Percentiles rank a stretch among this genome's conserved stretches.
These are phyloP conservation scores for Ptychochromis oligacanthus DNA, from an alignment of 2,113 vertebrate genomes.

Conservation along the genomic window DNA sequence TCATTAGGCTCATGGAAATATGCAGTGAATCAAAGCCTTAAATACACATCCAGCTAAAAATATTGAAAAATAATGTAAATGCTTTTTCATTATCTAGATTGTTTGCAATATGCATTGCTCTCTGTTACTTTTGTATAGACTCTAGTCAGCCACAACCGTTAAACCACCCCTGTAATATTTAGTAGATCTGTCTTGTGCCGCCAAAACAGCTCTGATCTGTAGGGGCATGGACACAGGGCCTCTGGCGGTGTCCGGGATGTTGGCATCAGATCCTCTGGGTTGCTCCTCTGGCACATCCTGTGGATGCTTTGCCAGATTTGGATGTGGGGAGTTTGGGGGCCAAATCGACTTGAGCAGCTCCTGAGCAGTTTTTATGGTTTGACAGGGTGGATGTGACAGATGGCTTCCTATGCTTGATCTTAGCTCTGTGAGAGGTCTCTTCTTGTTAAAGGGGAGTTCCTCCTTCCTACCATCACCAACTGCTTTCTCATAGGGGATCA, in stretches of 20 bases:
- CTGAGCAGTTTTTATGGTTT: too few species aligned
- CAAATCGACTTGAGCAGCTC: too few species aligned
- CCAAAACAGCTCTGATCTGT: neutral
- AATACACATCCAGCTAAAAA: neutral
- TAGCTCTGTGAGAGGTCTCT: neutral
- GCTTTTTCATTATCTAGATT: neutral
- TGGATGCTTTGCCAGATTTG: neutral
- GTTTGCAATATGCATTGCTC: neutral
- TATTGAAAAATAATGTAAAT: neutral
- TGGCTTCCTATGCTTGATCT: too few species aligned
- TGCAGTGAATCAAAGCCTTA: neutral
- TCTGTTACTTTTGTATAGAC: neutral
- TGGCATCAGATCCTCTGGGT: neutral
- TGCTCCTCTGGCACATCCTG: neutral
- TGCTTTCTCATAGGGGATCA: neutral
- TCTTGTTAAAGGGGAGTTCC: neutral
- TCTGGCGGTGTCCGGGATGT: neutral
- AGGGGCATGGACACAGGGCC: neutral
- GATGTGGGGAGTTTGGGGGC: too few species aligned
- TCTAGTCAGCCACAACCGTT: neutral
- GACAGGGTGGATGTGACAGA: too few species aligned
- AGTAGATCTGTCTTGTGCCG: too few species aligned
- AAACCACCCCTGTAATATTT: neutral
- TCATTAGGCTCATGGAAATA: neutral
- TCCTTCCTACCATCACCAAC: neutral